phyloP scores from a whole-genome alignment of 2,797 vertebrate species.

The Eupleurogrammus muticus region DNA sequence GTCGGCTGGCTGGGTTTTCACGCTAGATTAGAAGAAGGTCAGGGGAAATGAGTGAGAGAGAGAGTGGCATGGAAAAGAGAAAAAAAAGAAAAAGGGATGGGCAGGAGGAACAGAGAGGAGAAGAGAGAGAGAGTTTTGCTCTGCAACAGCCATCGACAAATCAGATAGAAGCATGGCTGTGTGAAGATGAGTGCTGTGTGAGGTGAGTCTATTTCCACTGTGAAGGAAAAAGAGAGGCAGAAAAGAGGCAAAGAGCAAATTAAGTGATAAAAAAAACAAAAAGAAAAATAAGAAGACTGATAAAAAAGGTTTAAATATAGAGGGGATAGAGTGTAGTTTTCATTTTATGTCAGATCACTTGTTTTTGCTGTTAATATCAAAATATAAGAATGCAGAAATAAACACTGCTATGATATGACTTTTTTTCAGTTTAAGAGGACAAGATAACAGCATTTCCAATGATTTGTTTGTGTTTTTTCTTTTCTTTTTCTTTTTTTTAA shows the following conservation, averaged over 20 bases:
- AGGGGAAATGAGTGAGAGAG: constrained; percentile 43
- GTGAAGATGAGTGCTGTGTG: constrained; percentile 32
- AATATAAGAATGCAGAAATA: background rate
- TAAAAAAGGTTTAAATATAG: constrained; percentile 11
- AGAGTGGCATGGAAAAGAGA: background rate
- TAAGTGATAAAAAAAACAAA: background rate
- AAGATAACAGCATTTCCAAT: background rate
- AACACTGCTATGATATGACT: background rate
- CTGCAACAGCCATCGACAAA: constrained; percentile 67
- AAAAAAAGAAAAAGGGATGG: background rate
- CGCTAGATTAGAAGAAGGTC: constrained; percentile 77
- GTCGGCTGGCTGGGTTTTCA: constrained; percentile 60
- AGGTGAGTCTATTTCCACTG: constrained; percentile 37
- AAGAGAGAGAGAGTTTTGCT: constrained; percentile 40
- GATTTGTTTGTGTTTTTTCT: background rate
- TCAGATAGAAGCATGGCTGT: constrained; percentile 54
- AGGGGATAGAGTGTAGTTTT: constrained; percentile 3
- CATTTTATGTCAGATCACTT: constrained; percentile 11
- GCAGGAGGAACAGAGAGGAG: constrained; percentile 18
- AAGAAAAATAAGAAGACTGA: background rate
- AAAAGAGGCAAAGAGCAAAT: background rate
- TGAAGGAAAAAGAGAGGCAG: constrained; percentile 21
- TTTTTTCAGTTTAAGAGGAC: constrained; percentile 16
- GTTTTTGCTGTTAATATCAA: constrained; percentile 8
- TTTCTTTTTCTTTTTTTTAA: constrained; percentile 3